Evolutionary conservation across 2,888 invertebrate species (phyloP), one percentile per base, ranked within the genome.

Genomic region (Cosmopolites sordidus): DNA sequence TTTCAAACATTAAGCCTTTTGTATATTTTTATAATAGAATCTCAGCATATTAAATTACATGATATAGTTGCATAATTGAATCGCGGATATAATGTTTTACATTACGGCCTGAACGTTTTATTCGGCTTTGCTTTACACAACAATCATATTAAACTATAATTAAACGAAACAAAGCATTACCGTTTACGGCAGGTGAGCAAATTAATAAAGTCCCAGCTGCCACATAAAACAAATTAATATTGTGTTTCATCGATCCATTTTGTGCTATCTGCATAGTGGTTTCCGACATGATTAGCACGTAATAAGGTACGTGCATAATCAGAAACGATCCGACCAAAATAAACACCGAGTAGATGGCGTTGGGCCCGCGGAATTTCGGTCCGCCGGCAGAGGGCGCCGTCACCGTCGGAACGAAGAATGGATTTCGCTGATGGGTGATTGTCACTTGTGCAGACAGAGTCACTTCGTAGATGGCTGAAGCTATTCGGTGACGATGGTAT

Each of bases 401-500:
- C 1, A 83, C 81, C 1, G 83, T 82, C 18, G 85, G 85, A 41
- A 86, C 79, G 58, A 84, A 81, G 69, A 89, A 87, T 6, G 89
- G 89, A 66, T 89, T 89, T 59, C 87, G 77, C 69, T 89, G 89
- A 67, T 88, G 88, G 0, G 88, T 89, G 63, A 89, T 87, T 43
- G 88, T 87, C 60, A 89, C 89, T 75, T 90, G 89, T 1, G 89
- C 89, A 6, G 88, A 87, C 46, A 90, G 72, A 0, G 89, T 89
- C 38, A 89, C 89, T 76, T 90, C 89, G 74, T 87, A 89, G 61
- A 90, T 88, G 16, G 90, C 89, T 41, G 89, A 87, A 18, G 89
- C 89, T 62, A 91, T 91, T 54, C 89, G 80, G 69, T 90, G 89
- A 4, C 89, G 80, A 67, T 91, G 90, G 70, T 89, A 87, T 1